A percentile compares a stretch with the other conserved stretches of the same genome.
Evolutionary conservation across 2,113 vertebrate species (phyloP).

Genomic region (Myanophis thanlyinensis): DNA sequence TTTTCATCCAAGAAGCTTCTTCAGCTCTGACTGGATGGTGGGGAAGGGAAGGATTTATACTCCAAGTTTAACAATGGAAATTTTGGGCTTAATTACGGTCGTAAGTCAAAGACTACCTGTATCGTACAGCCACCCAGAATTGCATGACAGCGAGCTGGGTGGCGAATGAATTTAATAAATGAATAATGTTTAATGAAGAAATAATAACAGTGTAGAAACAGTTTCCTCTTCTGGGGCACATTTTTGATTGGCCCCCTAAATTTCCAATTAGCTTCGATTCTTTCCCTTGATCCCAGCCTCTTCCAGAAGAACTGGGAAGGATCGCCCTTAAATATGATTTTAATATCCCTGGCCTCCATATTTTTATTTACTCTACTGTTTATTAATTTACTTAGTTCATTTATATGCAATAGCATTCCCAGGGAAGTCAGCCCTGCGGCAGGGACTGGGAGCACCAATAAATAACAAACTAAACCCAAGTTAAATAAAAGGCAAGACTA

Average conservation of each 20-base stretch:
- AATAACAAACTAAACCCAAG: background rate
- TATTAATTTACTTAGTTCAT: background rate
- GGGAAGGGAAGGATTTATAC: too few relatives aligned
- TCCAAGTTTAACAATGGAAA: too few relatives aligned
- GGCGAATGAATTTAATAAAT: too few relatives aligned
- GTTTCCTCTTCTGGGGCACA: background rate
- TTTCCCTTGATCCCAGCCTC: background rate
- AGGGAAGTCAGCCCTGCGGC: background rate
- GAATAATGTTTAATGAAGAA: too few relatives aligned
- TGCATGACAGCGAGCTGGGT: too few relatives aligned
- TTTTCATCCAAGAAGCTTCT: too few relatives aligned
- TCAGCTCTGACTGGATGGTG: too few relatives aligned
- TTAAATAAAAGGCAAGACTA: background rate
- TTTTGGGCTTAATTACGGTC: too few relatives aligned
- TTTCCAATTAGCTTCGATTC: background rate
- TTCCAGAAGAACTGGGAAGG: background rate
- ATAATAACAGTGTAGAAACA: background rate
- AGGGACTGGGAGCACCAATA: background rate
- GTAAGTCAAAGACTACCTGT: too few relatives aligned
- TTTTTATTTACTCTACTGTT: background rate
- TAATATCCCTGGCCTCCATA: background rate
- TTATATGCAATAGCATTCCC: background rate
- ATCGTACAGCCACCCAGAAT: too few relatives aligned
- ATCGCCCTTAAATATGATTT: background rate
- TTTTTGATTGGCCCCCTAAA: background rate